Evolutionary conservation across 2,888 invertebrate genomes (phyloP).

Genomic region (Acrobasis repandana): DNA sequence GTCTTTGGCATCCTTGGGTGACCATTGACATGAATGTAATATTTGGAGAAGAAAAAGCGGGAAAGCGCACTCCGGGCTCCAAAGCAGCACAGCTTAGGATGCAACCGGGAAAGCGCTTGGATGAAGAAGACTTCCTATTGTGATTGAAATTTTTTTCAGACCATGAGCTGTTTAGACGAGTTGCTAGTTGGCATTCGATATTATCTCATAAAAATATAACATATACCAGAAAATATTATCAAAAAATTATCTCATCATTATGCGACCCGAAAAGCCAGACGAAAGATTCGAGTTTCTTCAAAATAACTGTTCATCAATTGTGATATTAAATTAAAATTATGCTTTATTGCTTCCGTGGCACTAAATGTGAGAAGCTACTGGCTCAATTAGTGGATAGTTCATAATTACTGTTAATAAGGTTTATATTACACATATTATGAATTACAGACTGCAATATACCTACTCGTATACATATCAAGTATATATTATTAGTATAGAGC

Average conservation of each 20-base stretch:
- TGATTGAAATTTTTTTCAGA: no score
- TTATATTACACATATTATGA: constrained; percentile 21
- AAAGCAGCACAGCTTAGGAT: no score
- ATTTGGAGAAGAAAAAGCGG: no score
- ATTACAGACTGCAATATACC: not conserved
- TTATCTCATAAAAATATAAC: not conserved
- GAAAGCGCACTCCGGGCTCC: no score
- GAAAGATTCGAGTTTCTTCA: constrained; percentile 11
- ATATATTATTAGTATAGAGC: no score
- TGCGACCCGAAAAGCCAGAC: constrained; percentile 1
- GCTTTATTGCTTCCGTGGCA: constrained; percentile 32
- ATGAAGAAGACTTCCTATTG: no score
- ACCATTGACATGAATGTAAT: no score
- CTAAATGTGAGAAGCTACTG: constrained; percentile 27
- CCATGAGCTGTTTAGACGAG: no score
- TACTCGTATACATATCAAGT: no score
- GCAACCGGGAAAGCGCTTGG: no score
- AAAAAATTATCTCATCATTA: not conserved
- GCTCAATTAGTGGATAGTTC: constrained; percentile 32
- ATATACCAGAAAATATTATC: not conserved
- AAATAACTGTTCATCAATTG: constrained; percentile 29
- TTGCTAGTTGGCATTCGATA: no score
- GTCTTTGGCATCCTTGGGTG: no score
- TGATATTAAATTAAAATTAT: constrained; percentile 35
- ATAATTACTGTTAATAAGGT: constrained; percentile 32